Evolutionary conservation across 2,113 vertebrate genomes (phyloP).

Genomic region (Corythoichthys intestinalis): DNA sequence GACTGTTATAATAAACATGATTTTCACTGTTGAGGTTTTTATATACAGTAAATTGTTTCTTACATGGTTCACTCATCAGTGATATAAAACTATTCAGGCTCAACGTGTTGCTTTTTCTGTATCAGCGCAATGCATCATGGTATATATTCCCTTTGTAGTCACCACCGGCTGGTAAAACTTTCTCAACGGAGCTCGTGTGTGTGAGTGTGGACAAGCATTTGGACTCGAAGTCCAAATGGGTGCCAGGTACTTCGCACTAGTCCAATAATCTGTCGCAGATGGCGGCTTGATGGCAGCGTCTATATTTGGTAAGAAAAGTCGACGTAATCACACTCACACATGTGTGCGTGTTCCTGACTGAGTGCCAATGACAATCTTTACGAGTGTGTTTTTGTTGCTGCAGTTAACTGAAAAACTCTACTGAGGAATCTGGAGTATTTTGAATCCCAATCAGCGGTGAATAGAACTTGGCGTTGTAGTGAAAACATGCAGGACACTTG

Average conservation of each 20-base stretch:
- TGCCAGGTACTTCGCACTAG: slow-evolving; percentile 9
- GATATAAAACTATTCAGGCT: no score
- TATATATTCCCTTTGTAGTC: background rate
- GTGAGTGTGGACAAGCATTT: background rate
- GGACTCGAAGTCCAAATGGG: background rate
- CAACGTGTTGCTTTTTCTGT: no score
- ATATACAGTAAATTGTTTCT: no score
- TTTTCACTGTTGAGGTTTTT: no score
- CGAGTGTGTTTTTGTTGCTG: background rate
- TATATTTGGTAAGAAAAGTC: slow-evolving; percentile 32
- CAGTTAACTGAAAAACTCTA: background rate
- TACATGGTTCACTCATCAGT: no score
- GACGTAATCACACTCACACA: slow-evolving; percentile 9
- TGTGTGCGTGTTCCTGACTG: background rate
- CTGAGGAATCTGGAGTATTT: background rate
- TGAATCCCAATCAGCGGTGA: slow-evolving; percentile 5
- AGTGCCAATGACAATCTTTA: slow-evolving; percentile 3
- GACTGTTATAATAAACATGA: no score
- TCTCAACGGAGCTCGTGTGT: background rate
- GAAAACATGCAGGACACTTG: background rate
- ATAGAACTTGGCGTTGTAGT: background rate
- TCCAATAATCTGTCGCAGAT: slow-evolving; percentile 28
- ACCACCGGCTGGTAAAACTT: background rate
- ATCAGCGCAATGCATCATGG: no score
- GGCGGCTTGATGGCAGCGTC: slow-evolving; percentile 28